These are phyloP conservation scores for Drusus annulatus DNA, from an alignment of 1,140 invertebrate genomes.

Conservation along the genomic window DNA sequence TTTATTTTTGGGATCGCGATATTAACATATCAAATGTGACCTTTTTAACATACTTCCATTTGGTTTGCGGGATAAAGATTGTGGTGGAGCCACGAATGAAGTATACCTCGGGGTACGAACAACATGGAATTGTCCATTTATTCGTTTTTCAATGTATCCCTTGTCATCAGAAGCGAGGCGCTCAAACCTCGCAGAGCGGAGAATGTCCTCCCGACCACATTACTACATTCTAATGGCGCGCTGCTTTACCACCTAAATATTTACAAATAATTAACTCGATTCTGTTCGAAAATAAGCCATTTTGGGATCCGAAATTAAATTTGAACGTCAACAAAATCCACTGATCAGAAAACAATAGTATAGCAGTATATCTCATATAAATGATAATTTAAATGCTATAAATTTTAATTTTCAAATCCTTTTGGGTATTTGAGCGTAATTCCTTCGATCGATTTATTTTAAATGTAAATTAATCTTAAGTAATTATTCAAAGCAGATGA, in stretches of 20 bases:
- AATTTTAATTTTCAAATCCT: too few relatives aligned
- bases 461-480: too few relatives aligned
- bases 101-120: constrained; percentile 36
- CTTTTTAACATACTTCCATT: background rate
- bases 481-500: too few relatives aligned
- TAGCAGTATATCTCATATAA: background rate
- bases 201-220: background rate
- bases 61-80: background rate
- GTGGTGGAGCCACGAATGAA: background rate
- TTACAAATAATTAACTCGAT: background rate
- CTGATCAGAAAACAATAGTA: constrained; percentile 4
- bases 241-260: constrained; percentile 5
- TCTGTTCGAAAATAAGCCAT: background rate
- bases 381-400: background rate
- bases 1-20: too few relatives aligned
- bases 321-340: constrained; percentile 20
- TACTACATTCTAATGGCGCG: background rate
- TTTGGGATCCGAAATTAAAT: constrained; percentile 21
- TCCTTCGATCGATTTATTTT: too few relatives aligned
- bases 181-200: background rate
- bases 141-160: constrained; percentile 31
- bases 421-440: too few relatives aligned
- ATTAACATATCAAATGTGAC: constrained; percentile 4
- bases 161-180: constrained; percentile 25
- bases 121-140: constrained; percentile 35